A percentile compares a stretch with the other conserved stretches of the same genome.
Evolutionary conservation across 2,888 invertebrate genomes (phyloP).

Genomic region (Philaethria dido): DNA sequence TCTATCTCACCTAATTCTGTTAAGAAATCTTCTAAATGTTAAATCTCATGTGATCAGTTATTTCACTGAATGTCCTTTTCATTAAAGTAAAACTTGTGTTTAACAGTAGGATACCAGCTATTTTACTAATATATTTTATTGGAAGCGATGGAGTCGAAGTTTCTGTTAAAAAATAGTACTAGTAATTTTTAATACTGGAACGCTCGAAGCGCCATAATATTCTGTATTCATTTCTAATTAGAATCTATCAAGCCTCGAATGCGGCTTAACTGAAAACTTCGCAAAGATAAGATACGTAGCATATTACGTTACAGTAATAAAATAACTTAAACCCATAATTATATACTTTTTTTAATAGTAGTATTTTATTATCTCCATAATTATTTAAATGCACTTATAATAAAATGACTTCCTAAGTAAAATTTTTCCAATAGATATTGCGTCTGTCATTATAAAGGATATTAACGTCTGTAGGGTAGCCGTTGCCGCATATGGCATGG

Average conservation of each 20-base stretch:
- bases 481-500: constrained; percentile 37
- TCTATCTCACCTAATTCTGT: no score
- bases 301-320: background rate
- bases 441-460: background rate
- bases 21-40: no score
- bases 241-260: background rate
- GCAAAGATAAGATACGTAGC: no score
- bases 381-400: background rate
- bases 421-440: constrained; percentile 16
- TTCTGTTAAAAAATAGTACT: no score
- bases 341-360: background rate
- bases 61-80: no score
- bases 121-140: no score
- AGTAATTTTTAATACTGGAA: no score
- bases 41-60: no score
- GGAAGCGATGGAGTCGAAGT: no score
- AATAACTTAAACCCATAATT: background rate
- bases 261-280: no score
- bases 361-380: background rate
- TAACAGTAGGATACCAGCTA: background rate
- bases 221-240: background rate
- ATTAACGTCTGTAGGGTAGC: constrained; percentile 28
- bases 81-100: background rate
- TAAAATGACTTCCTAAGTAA: background rate
- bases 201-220: no score